phyloP scores from a whole-genome alignment of 2,113 vertebrate species.

The Brachionichthys hirsutus region DNA sequence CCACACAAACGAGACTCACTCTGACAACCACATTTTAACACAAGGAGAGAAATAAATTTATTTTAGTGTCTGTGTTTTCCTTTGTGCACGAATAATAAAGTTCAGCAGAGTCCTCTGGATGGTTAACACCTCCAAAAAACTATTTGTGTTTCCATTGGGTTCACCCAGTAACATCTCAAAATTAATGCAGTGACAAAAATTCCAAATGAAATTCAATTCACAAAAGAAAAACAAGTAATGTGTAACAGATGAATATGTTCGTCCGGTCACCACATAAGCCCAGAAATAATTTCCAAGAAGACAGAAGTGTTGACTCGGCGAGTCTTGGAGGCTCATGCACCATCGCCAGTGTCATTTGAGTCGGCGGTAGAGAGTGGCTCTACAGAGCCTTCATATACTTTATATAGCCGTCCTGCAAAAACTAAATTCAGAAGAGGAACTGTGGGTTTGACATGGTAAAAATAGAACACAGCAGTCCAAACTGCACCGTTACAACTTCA shows the following conservation, averaged over 20 bases:
- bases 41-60: slow-evolving; percentile 75
- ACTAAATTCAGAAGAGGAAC: slow-evolving; percentile 9
- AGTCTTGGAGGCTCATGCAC: slow-evolving; percentile 29
- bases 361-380: slow-evolving; percentile 13
- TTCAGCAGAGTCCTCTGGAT: slow-evolving; percentile 59
- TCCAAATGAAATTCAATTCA: slow-evolving; percentile 41
- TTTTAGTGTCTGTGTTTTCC: slow-evolving; percentile 59
- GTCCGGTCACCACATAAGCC: slow-evolving; percentile 30
- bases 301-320: slow-evolving; percentile 17
- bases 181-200: slow-evolving; percentile 58
- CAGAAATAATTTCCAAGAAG: slow-evolving; percentile 17
- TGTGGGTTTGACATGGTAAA: slow-evolving; percentile 17
- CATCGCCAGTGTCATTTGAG: slow-evolving; percentile 31
- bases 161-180: slow-evolving; percentile 59
- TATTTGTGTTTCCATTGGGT: slow-evolving; percentile 46
- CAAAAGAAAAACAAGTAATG: slow-evolving; percentile 39
- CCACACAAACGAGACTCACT: background rate
- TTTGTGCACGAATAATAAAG: slow-evolving; percentile 67
- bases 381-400: slow-evolving; percentile 17
- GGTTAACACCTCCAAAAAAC: slow-evolving; percentile 39
- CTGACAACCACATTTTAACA: slow-evolving; percentile 35
- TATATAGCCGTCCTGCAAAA: slow-evolving; percentile 33
- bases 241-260: slow-evolving; percentile 59
- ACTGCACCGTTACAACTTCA: slow-evolving; percentile 10
- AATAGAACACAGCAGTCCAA: slow-evolving; percentile 7